phyloP scores from a whole-genome alignment of 2,888 invertebrate species.

The Trichogramma dendrolimi region DNA sequence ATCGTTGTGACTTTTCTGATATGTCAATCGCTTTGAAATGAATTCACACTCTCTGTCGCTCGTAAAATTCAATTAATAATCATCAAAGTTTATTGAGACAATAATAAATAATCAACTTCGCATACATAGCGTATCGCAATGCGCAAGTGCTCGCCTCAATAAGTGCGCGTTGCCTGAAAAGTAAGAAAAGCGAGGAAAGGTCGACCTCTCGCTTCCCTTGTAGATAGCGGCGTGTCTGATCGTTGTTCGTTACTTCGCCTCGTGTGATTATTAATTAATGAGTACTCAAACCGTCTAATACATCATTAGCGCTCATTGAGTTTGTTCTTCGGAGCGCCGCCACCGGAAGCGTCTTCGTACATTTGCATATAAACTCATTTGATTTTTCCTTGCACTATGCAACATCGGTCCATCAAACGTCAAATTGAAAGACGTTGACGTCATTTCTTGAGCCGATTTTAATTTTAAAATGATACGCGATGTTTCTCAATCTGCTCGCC shows the following conservation, averaged over 20 bases:
- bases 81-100: not conserved
- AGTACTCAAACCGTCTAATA: too few relatives aligned
- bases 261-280: too few relatives aligned
- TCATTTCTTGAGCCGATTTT: slow-evolving; percentile 5
- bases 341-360: slow-evolving; percentile 16
- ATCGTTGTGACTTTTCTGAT: too few relatives aligned
- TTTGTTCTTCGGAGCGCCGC: slow-evolving; percentile 16
- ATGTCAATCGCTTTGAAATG: too few relatives aligned
- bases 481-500: too few relatives aligned
- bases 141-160: too few relatives aligned
- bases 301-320: not conserved
- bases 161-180: not conserved
- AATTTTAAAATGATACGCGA: too few relatives aligned
- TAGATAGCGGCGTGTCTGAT: slow-evolving; percentile 45
- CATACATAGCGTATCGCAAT: not conserved
- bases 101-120: not conserved
- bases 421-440: slow-evolving; percentile 27
- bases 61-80: slow-evolving; percentile 1
- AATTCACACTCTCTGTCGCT: not conserved
- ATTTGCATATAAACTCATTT: not conserved
- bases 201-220: slow-evolving; percentile 51
- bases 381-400: too few relatives aligned
- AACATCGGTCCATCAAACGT: slow-evolving; percentile 9
- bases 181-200: slow-evolving; percentile 32
- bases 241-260: too few relatives aligned